phyloP scores from a whole-genome alignment of 2,797 vertebrate genomes.

The Linurgus olivaceus region DNA sequence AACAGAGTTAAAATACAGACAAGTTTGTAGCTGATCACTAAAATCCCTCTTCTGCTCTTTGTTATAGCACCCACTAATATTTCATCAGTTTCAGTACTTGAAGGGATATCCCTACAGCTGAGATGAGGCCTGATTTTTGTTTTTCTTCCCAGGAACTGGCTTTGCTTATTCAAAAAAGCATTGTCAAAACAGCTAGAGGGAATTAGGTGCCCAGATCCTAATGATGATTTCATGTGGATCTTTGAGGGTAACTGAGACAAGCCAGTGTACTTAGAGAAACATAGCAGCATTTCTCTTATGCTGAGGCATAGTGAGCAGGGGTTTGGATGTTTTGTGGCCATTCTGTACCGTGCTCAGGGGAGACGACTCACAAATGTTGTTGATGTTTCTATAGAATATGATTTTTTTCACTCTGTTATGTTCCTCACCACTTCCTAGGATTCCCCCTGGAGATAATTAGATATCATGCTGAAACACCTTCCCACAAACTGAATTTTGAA shows the following conservation, averaged over 20 bases:
- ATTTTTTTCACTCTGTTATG: conserved; percentile 3
- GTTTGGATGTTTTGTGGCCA: not conserved
- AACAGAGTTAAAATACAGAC: not conserved
- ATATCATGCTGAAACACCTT: conserved; percentile 36
- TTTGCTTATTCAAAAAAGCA: not conserved
- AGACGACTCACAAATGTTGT: not conserved
- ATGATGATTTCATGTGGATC: not conserved
- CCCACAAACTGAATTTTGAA: conserved; percentile 44
- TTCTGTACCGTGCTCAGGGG: not conserved
- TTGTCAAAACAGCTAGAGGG: not conserved
- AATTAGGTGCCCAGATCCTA: not conserved
- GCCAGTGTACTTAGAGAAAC: not conserved
- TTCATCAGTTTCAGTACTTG: not conserved
- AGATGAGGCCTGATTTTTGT: not conserved
- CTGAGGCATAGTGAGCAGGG: not conserved
- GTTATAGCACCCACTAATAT: not conserved
- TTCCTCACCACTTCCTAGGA: conserved; percentile 39
- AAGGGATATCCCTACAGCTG: not conserved
- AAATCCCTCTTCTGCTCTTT: not conserved
- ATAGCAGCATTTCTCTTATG: not conserved
- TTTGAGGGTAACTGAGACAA: not conserved
- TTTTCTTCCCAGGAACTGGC: not conserved
- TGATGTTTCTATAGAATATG: not conserved
- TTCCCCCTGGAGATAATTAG: conserved; percentile 41
- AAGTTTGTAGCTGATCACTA: not conserved